Conservation (phyloP, 2,797 vertebrate genomes). For the Eremophila alpestris region DNA sequence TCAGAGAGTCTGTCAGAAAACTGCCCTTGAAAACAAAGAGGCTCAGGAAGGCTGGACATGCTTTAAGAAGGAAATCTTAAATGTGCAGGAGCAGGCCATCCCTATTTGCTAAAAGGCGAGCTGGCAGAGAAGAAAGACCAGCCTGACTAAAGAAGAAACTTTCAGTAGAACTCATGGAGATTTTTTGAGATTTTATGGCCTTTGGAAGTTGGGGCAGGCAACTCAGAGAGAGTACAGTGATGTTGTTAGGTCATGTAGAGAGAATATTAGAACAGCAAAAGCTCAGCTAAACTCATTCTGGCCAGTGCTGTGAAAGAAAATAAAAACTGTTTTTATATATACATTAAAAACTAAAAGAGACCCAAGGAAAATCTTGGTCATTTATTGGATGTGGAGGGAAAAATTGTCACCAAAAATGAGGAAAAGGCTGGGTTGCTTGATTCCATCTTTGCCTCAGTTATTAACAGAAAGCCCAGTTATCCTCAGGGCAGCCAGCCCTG, state of each 20-base stretch:
- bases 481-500: neutral
- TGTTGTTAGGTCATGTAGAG: neutral
- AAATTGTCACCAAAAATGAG: neutral
- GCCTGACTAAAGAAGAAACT: neutral
- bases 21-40: neutral
- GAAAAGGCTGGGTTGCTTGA: neutral
- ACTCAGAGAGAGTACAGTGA: neutral
- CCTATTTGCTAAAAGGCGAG: neutral
- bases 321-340: neutral
- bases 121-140: no score
- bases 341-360: no score
- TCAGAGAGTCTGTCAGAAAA: neutral
- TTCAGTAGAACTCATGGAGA: neutral
- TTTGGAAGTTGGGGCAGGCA: neutral
- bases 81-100: neutral
- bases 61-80: neutral
- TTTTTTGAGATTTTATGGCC: neutral
- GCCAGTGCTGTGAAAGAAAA: neutral
- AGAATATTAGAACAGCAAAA: neutral
- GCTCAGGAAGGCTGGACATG: neutral
- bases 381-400: neutral
- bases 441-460: neutral
- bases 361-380: neutral
- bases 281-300: neutral
- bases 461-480: neutral